These are phyloP conservation scores for Anolis apletophallus DNA, from an alignment of 2,797 vertebrate species.

Conservation along the genomic window DNA sequence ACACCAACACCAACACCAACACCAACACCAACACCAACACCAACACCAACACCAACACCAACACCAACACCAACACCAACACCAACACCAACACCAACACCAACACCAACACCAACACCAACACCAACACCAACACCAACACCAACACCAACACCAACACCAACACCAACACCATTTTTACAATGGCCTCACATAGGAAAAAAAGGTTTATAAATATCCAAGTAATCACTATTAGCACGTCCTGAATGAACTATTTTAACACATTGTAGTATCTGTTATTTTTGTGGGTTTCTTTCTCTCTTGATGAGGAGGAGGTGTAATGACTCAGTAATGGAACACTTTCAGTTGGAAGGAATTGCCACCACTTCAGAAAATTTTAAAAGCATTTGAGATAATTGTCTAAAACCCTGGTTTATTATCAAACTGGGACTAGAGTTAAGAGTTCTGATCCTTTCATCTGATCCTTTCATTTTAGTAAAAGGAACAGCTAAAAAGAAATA, in stretches of 20 bases:
- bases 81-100: too few relatives aligned
- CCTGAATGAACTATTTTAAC: neutral
- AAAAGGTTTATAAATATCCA: neutral
- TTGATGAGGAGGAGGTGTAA: neutral
- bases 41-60: too few relatives aligned
- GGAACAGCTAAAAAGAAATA: neutral
- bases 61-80: too few relatives aligned
- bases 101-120: too few relatives aligned
- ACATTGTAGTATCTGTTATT: neutral
- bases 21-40: too few relatives aligned
- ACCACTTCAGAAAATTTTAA: neutral
- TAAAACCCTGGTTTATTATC: constrained; percentile 43
- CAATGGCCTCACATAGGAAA: neutral
- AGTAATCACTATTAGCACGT: neutral
- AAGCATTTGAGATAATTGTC: constrained; percentile 37
- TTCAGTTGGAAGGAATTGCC: constrained; percentile 30
- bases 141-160: too few relatives aligned
- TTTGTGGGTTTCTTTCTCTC: neutral
- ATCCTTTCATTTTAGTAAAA: constrained; percentile 53
- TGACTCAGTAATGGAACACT: constrained; percentile 19
- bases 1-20: too few relatives aligned
- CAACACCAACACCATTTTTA: too few relatives aligned
- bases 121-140: too few relatives aligned
- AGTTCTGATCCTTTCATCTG: constrained; percentile 37
- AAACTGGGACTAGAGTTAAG: neutral